Evolutionary conservation across 2,113 vertebrate species (phyloP).

Genomic region (Gopherus evgoodei): DNA sequence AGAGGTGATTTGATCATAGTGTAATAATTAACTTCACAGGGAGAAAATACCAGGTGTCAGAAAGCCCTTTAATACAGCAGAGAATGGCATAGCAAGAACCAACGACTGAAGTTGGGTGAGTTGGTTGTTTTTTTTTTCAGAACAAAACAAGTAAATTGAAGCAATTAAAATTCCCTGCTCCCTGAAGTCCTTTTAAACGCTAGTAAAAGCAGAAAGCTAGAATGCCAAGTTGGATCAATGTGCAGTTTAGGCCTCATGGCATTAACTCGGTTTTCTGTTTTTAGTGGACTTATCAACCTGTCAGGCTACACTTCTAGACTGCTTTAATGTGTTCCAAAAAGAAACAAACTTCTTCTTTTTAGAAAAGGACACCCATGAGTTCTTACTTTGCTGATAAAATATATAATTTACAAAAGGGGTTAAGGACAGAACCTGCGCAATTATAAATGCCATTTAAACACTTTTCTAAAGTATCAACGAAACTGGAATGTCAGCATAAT

Average conservation of each 20-base stretch:
- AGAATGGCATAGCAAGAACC: not conserved
- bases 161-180: not conserved
- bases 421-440: constrained; percentile 51
- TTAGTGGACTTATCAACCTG: constrained; percentile 9
- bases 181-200: constrained; percentile 25
- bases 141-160: constrained; percentile 9
- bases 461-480: constrained; percentile 50
- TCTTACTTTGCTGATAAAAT: constrained; percentile 47
- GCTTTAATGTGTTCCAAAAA: constrained; percentile 58
- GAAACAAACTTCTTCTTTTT: constrained; percentile 17
- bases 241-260: not conserved
- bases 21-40: constrained; percentile 23
- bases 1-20: constrained; percentile 61
- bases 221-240: not conserved
- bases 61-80: constrained; percentile 49
- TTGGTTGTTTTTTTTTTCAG: not conserved
- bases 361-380: constrained; percentile 57
- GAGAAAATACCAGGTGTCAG: constrained; percentile 57
- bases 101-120: not conserved
- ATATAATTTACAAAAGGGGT: constrained; percentile 36
- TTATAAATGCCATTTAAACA: constrained; percentile 63
- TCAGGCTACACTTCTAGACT: constrained; percentile 29
- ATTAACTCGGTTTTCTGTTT: constrained; percentile 3
- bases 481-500: constrained; percentile 57
- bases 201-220: constrained; percentile 19